A percentile compares a stretch with the other conserved stretches of the same genome.
These are phyloP conservation scores for Serilophus lunatus DNA, from an alignment of 2,113 vertebrate species.

Conservation along the genomic window DNA sequence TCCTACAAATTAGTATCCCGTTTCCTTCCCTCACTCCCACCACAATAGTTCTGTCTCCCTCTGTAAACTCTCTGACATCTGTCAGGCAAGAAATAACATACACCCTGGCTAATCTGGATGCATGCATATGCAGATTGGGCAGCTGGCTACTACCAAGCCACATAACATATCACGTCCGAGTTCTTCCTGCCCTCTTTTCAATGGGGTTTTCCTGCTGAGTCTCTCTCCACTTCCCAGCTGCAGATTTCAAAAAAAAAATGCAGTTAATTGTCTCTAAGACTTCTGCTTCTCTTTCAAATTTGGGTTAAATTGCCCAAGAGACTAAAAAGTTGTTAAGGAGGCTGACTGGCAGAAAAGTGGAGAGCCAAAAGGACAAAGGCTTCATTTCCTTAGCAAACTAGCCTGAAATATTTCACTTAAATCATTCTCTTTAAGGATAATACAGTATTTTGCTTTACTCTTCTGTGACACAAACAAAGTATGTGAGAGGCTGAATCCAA, in stretches of 20 bases:
- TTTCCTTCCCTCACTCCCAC: not conserved
- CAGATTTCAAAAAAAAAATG: not conserved
- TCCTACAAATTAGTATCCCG: not conserved
- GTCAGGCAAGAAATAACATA: conserved; percentile 56
- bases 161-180: conserved; percentile 9
- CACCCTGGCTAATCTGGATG: conserved; percentile 49
- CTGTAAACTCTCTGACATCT: conserved; percentile 59
- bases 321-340: not conserved
- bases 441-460: not conserved
- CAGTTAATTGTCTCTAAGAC: conserved; percentile 20
- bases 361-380: not conserved
- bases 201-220: conserved; percentile 39
- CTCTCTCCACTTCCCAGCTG: conserved; percentile 61
- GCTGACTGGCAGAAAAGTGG: not conserved
- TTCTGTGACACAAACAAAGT: not conserved
- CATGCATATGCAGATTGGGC: conserved; percentile 68
- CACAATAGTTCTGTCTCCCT: conserved; percentile 45
- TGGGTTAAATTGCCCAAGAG: not conserved
- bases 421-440: not conserved
- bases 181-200: conserved; percentile 49
- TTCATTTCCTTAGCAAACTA: not conserved
- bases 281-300: conserved; percentile 18
- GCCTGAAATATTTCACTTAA: not conserved
- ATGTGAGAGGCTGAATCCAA: not conserved
- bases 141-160: conserved; percentile 61